These are phyloP conservation scores for Limnodromus scolopaceus DNA, from an alignment of 2,797 vertebrate species.

Conservation along the genomic window DNA sequence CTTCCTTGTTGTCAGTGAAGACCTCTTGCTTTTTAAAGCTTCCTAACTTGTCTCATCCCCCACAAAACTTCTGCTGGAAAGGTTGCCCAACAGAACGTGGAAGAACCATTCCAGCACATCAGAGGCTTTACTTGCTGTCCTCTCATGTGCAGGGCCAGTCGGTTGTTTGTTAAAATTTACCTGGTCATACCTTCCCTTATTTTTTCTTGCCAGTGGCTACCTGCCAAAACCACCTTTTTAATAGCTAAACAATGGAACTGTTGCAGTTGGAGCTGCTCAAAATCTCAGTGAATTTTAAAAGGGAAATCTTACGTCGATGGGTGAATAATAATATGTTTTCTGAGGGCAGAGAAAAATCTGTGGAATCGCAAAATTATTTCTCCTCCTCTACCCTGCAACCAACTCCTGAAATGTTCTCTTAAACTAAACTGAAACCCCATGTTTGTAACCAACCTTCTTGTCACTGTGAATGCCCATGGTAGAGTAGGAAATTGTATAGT, in stretches of 20 bases:
- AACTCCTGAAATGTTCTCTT: not conserved
- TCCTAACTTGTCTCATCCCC: not conserved
- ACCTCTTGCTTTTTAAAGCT: not conserved
- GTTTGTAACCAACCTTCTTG: not conserved
- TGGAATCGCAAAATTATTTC: not conserved
- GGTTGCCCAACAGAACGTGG: not conserved
- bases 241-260: conserved; percentile 33
- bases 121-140: not conserved
- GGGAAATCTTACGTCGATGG: not conserved
- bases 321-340: not conserved
- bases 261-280: conserved; percentile 10
- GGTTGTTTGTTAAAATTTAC: conserved; percentile 20
- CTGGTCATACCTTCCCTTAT: not conserved
- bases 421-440: not conserved
- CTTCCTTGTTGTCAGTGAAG: not conserved
- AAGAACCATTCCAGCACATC: not conserved
- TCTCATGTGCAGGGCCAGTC: not conserved
- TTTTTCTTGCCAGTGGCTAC: conserved; percentile 25
- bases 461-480: not conserved
- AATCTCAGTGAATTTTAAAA: not conserved
- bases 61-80: conserved; percentile 18
- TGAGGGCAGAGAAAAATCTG: not conserved
- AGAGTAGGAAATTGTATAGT: not conserved
- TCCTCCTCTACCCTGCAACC: not conserved
- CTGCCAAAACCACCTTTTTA: conserved; percentile 22